phyloP scores from a whole-genome alignment of 2,113 vertebrate genomes.

The Poicephalus gulielmi region DNA sequence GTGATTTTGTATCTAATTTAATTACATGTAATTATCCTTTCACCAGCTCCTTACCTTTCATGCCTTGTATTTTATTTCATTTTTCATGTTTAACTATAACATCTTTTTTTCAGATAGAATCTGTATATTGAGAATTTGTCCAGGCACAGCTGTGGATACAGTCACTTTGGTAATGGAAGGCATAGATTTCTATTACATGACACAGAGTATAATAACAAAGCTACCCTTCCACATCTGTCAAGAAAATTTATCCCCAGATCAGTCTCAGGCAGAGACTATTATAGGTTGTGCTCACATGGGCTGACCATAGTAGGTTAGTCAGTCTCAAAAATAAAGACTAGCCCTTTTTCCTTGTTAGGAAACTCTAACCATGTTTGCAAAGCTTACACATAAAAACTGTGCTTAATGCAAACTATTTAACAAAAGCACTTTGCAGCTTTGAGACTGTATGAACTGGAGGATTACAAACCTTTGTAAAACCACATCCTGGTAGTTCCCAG shows the following conservation, averaged over 20 bases:
- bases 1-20: background rate
- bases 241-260: constrained; percentile 42
- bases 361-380: background rate
- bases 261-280: background rate
- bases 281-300: background rate
- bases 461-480: constrained; percentile 1
- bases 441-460: background rate
- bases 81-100: background rate
- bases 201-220: background rate
- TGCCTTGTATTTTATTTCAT: background rate
- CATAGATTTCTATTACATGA: background rate
- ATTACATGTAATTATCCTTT: background rate
- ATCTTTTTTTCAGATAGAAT: background rate
- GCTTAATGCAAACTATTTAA: background rate
- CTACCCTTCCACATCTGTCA: constrained; percentile 11
- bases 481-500: background rate
- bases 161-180: background rate
- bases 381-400: rapidly evolving
- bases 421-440: background rate
- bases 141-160: background rate
- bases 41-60: background rate
- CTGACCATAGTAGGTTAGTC: background rate
- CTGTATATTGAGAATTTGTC: background rate
- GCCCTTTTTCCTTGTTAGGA: background rate
- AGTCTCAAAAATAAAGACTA: constrained; percentile 1